These are phyloP conservation scores for Hemaris fuciformis DNA, from an alignment of 2,888 invertebrate species.

Conservation along the genomic window DNA sequence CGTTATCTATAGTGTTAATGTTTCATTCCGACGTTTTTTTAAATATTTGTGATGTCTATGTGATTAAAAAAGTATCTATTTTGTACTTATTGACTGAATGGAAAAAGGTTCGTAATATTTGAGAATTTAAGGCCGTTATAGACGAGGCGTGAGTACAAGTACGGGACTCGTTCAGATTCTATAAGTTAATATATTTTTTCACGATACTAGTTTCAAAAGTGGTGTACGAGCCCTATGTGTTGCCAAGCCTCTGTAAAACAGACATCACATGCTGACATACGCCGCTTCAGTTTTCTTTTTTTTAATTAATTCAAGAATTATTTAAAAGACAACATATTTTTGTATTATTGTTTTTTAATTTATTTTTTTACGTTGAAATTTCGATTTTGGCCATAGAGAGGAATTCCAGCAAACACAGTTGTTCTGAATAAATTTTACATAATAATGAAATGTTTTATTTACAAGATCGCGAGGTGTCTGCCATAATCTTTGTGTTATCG, in stretches of 20 bases:
- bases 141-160: not conserved
- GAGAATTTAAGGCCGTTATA: conserved; percentile 24
- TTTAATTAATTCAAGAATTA: conserved; percentile 35
- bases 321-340: conserved; percentile 71
- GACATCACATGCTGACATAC: not conserved
- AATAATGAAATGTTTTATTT: conserved; percentile 46
- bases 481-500: conserved; percentile 23
- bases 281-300: conserved; percentile 7
- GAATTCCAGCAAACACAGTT: conserved; percentile 44
- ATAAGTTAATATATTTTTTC: not conserved
- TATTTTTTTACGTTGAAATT: conserved; percentile 52
- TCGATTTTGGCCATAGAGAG: conserved; percentile 48
- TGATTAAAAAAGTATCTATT: conserved; percentile 61
- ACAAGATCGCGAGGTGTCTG: conserved; percentile 15
- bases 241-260: not conserved
- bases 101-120: not conserved
- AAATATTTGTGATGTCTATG: conserved; percentile 56
- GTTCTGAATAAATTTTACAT: conserved; percentile 69
- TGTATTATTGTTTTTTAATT: conserved; percentile 65
- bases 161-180: not conserved
- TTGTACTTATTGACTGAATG: conserved; percentile 65
- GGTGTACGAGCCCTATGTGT: not conserved
- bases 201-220: not conserved
- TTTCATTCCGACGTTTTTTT: conserved; percentile 60
- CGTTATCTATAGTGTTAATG: conserved; percentile 32